phyloP scores from a whole-genome alignment of 2,888 invertebrate genomes.

The Cephalotes varians region DNA sequence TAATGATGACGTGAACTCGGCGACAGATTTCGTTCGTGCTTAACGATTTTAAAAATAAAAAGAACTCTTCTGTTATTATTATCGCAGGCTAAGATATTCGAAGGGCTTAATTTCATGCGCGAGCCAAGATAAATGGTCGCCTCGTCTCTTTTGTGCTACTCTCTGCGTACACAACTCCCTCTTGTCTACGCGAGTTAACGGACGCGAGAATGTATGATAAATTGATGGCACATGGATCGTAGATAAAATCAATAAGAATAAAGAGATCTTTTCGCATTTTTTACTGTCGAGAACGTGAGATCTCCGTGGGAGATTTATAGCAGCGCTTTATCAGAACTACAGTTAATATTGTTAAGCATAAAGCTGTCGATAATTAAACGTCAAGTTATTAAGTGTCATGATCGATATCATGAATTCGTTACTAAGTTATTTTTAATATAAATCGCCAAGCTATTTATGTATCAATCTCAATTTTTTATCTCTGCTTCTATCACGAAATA shows the following conservation, averaged over 20 bases:
- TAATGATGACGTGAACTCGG: constrained; percentile 71
- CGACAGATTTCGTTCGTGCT: constrained; percentile 76
- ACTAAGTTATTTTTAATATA: background rate
- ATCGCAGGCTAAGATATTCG: constrained; percentile 76
- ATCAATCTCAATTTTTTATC: constrained; percentile 4
- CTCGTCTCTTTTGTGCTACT: constrained; percentile 44
- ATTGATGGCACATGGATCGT: constrained; percentile 69
- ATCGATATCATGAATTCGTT: too few species aligned
- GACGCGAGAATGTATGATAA: constrained; percentile 67
- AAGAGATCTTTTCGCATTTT: constrained; percentile 22
- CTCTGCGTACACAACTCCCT: constrained; percentile 1
- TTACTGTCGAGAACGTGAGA: background rate
- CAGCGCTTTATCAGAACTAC: background rate
- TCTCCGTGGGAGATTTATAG: constrained; percentile 27
- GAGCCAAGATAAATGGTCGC: constrained; percentile 68
- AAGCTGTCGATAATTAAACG: constrained; percentile 13
- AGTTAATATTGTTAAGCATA: background rate
- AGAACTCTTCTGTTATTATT: constrained; percentile 82
- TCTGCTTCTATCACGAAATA: background rate
- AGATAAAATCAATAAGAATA: constrained; percentile 38
- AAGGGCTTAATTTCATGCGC: constrained; percentile 74
- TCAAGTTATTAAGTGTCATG: background rate
- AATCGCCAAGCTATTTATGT: background rate
- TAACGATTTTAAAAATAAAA: constrained; percentile 78
- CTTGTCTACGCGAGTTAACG: background rate